These are phyloP conservation scores for Synergus gifuensis DNA, from an alignment of 2,888 invertebrate species.

Conservation along the genomic window DNA sequence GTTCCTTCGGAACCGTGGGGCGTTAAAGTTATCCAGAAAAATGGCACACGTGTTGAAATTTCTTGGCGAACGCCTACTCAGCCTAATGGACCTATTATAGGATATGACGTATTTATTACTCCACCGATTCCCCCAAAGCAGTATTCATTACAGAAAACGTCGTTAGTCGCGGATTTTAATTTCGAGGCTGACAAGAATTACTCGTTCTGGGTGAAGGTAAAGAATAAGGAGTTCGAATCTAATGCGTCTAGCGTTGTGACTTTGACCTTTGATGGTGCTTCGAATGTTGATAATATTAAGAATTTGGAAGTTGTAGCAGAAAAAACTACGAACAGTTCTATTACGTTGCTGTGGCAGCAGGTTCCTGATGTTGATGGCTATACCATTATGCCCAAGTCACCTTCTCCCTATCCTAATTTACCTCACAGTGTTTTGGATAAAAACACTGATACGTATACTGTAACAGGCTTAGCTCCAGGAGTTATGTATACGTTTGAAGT, in stretches of 20 bases:
- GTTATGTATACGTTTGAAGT: constrained; percentile 82
- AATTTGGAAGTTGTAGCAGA: constrained; percentile 79
- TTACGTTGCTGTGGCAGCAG: constrained; percentile 82
- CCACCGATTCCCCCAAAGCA: constrained; percentile 82
- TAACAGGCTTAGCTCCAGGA: constrained; percentile 76
- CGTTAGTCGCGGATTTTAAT: constrained; percentile 80
- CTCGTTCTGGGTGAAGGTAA: constrained; percentile 87
- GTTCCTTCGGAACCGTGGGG: constrained; percentile 85
- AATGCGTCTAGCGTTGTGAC: constrained; percentile 81
- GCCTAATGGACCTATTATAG: constrained; percentile 82
- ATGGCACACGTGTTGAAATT: constrained; percentile 83
- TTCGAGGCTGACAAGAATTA: constrained; percentile 82
- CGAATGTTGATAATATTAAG: constrained; percentile 82
- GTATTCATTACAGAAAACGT: constrained; percentile 73
- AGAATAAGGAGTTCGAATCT: constrained; percentile 82
- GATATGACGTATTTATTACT: constrained; percentile 83
- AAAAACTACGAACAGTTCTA: constrained; percentile 78
- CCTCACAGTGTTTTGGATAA: constrained; percentile 68
- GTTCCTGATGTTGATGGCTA: constrained; percentile 82
- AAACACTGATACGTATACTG: constrained; percentile 76
- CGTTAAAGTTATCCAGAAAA: constrained; percentile 82
- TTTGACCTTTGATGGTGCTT: constrained; percentile 83
- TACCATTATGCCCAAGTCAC: constrained; percentile 78
- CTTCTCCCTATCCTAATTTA: constrained; percentile 80
- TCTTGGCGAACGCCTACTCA: constrained; percentile 84